Conservation (phyloP, 1,140 invertebrate genomes). For the Hydropsyche tenuis region DNA sequence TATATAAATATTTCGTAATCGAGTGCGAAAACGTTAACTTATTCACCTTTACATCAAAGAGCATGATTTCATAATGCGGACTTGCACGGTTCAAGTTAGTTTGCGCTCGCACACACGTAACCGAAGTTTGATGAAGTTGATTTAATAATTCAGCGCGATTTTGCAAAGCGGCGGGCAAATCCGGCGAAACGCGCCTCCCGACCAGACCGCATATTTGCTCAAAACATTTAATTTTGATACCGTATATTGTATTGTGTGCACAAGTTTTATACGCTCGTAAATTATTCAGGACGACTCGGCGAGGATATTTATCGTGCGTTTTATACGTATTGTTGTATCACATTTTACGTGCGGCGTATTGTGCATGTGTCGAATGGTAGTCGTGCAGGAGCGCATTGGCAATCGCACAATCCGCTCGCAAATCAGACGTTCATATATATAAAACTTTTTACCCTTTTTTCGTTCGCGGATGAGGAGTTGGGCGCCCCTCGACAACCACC, state of each 20-base stretch:
- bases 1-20: too few relatives aligned
- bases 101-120: not conserved
- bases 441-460: slow-evolving; percentile 7
- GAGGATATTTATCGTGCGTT: too few relatives aligned
- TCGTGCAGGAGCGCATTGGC: slow-evolving; percentile 35
- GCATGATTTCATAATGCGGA: slow-evolving; percentile 2
- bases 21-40: not conserved
- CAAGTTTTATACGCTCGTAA: too few relatives aligned
- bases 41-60: slow-evolving; percentile 9
- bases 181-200: not conserved
- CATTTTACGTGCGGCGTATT: too few relatives aligned
- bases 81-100: not conserved
- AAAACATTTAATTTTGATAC: slow-evolving; percentile 20
- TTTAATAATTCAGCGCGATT: slow-evolving; percentile 20
- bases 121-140: slow-evolving; percentile 16
- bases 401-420: slow-evolving; percentile 38
- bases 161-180: slow-evolving; percentile 11
- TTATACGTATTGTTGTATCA: too few relatives aligned
- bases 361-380: slow-evolving; percentile 11
- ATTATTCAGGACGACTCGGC: too few relatives aligned
- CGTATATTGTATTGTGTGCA: not conserved
- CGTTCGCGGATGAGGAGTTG: not conserved
- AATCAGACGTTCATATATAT: slow-evolving; percentile 32
- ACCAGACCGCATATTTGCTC: slow-evolving; percentile 14
- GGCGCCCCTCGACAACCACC: slow-evolving; percentile 19